phyloP scores from a whole-genome alignment of 2,888 invertebrate genomes.

The Diarsia rubi region DNA sequence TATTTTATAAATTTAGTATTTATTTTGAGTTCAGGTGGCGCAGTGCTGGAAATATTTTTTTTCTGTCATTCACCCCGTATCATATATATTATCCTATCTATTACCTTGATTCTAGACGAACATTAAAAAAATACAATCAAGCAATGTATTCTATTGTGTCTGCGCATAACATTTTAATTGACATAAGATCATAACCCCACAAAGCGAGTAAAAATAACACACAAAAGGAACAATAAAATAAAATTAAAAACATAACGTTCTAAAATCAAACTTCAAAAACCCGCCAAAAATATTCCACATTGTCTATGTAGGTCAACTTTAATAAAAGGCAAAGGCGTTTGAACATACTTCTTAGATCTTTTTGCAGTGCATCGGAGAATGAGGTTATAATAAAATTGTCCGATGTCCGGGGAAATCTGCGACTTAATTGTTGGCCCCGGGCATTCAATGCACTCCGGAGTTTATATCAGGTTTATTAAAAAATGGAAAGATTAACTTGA shows the following conservation, averaged over 20 bases:
- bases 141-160: neutral
- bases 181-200: neutral
- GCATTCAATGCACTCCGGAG: conserved; percentile 39
- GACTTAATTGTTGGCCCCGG: conserved; percentile 61
- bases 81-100: too few relatives aligned
- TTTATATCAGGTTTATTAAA: conserved; percentile 47
- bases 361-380: conserved; percentile 45
- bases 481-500: conserved; percentile 35
- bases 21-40: neutral
- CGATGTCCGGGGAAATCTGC: conserved; percentile 66
- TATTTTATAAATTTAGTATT: too few relatives aligned
- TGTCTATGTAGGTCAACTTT: conserved; percentile 53
- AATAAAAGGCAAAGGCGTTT: conserved; percentile 57
- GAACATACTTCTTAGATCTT: conserved; percentile 53
- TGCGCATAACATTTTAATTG: neutral
- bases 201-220: neutral
- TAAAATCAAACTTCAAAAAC: conserved; percentile 27
- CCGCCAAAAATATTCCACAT: conserved; percentile 36
- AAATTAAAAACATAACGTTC: conserved; percentile 18
- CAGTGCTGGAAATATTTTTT: too few relatives aligned
- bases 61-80: too few relatives aligned
- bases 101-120: neutral
- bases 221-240: neutral
- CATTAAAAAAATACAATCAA: neutral
- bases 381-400: conserved; percentile 63